Evolutionary conservation across 2,888 invertebrate species (phyloP).

Genomic region (Horisme vitalbata): DNA sequence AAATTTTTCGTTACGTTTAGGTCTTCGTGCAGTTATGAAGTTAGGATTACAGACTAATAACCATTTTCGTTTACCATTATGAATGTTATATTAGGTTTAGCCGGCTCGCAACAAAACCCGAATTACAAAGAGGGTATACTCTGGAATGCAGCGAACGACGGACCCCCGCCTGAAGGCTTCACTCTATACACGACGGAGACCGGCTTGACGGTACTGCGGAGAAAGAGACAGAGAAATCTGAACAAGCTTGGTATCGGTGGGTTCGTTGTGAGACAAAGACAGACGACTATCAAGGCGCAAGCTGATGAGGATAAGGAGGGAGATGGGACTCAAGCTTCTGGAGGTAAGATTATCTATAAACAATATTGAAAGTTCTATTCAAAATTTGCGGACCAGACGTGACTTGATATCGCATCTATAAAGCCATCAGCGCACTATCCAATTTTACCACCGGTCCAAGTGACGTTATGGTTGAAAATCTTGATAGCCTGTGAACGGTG

Average conservation of each 20-base stretch:
- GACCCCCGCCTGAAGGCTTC: slow-evolving; percentile 92
- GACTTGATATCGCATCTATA: too few species aligned
- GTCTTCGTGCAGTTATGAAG: too few species aligned
- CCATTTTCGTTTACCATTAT: neutral
- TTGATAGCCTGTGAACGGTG: too few species aligned
- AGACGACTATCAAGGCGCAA: slow-evolving; percentile 61
- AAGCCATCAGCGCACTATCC: too few species aligned
- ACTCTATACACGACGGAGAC: slow-evolving; percentile 91
- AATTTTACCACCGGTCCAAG: too few species aligned
- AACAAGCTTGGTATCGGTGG: slow-evolving; percentile 95
- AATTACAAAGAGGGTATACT: slow-evolving; percentile 92
- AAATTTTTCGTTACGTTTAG: too few species aligned
- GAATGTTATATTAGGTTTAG: slow-evolving; percentile 8
- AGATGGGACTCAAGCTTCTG: slow-evolving; percentile 59
- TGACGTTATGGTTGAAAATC: too few species aligned
- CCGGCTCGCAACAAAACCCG: slow-evolving; percentile 28
- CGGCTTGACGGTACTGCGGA: slow-evolving; percentile 89
- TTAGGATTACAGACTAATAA: too few species aligned
- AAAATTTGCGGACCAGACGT: too few species aligned
- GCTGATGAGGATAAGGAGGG: slow-evolving; percentile 65
- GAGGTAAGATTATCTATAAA: slow-evolving; percentile 54
- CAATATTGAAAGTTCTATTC: neutral
- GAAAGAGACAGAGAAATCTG: slow-evolving; percentile 93
- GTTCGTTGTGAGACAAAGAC: slow-evolving; percentile 90
- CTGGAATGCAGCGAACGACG: slow-evolving; percentile 89